These are phyloP conservation scores for Calcarius ornatus DNA, from an alignment of 2,113 vertebrate species.

Conservation along the genomic window DNA sequence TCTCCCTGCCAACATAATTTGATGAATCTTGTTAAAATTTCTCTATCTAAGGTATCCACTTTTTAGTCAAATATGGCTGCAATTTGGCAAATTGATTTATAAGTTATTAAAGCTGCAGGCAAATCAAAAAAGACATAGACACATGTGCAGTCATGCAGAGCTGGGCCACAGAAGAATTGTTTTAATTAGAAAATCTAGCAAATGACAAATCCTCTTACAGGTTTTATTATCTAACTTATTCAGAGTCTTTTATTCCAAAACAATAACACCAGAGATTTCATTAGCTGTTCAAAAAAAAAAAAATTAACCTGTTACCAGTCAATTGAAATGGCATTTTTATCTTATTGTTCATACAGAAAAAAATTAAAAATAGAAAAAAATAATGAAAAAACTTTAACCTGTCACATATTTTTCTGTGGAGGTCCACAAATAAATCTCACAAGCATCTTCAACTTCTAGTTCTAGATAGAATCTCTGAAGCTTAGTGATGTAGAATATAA, in stretches of 20 bases:
- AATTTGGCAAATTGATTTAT: background rate
- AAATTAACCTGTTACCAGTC: background rate
- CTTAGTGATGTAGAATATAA: background rate
- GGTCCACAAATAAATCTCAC: background rate
- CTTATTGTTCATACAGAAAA: background rate
- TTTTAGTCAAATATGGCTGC: background rate
- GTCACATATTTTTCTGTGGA: background rate
- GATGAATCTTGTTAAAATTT: background rate
- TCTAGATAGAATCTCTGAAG: background rate
- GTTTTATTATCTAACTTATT: background rate
- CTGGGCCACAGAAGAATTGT: background rate
- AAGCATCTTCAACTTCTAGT: background rate
- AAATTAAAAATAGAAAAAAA: background rate
- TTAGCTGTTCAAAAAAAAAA: background rate
- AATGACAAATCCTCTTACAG: background rate
- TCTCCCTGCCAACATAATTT: background rate
- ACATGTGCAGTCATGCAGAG: rapidly evolving
- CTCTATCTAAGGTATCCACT: background rate
- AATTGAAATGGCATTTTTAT: background rate
- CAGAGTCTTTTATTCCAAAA: background rate
- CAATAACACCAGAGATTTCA: background rate
- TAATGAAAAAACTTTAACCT: background rate
- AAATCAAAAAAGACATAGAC: background rate
- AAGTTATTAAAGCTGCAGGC: background rate
- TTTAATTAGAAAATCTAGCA: background rate